Evolutionary conservation across 2,113 vertebrate genomes (phyloP).

Genomic region (Strigops habroptila): DNA sequence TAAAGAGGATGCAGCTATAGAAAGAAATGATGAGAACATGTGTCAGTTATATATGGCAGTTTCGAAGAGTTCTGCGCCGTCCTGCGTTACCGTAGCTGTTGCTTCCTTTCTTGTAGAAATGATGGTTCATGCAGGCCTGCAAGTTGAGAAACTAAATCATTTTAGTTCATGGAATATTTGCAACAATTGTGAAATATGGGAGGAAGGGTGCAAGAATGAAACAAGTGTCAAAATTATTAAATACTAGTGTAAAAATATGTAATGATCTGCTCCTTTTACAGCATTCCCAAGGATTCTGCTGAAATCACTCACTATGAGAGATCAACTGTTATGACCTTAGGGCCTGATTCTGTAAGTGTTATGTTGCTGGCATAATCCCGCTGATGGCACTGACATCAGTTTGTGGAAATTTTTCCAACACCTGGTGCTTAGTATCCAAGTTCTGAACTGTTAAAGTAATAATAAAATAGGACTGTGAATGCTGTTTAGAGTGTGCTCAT

Average conservation of each 20-base stretch:
- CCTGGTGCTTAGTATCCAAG: neutral
- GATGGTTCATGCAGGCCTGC: neutral
- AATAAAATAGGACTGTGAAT: neutral
- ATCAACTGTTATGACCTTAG: neutral
- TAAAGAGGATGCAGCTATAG: neutral
- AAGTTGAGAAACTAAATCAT: neutral
- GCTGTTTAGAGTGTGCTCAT: neutral
- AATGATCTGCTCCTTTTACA: neutral
- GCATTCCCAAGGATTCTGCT: neutral
- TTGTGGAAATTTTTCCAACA: neutral
- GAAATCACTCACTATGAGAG: neutral
- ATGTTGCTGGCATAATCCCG: neutral
- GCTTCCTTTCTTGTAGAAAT: neutral
- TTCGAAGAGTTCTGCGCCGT: neutral
- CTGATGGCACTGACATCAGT: neutral
- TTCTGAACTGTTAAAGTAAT: neutral
- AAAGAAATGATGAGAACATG: neutral
- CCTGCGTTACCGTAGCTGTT: neutral
- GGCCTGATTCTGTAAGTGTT: neutral
- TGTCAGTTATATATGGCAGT: constrained; percentile 14
- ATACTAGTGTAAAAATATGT: constrained; percentile 10
- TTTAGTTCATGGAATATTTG: neutral
- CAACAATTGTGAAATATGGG: neutral
- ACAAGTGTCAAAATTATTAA: neutral
- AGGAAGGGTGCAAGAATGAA: neutral